phyloP scores from a whole-genome alignment of 2,113 vertebrate species.

The Callithrix jacchus region DNA sequence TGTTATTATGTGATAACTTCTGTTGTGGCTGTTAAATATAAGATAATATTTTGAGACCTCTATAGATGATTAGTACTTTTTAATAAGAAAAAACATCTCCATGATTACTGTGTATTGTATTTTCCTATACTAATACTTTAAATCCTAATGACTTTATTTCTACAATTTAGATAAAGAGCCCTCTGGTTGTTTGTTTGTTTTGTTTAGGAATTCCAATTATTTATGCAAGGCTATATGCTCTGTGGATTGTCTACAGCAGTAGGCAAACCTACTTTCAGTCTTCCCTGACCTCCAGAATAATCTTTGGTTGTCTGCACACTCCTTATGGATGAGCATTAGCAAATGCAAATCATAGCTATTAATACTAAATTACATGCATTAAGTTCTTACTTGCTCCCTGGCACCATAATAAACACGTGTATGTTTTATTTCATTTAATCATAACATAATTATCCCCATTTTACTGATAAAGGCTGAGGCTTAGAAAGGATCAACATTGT shows the following conservation, averaged over 20 bases:
- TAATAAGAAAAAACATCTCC: not conserved
- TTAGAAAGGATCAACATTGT: not conserved
- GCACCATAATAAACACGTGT: not conserved
- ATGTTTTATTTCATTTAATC: constrained; percentile 30
- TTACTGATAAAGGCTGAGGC: constrained; percentile 8
- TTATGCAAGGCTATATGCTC: not conserved
- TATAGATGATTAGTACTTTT: not conserved
- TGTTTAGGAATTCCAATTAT: not conserved
- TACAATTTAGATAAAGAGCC: not conserved
- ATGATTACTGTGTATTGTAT: not conserved
- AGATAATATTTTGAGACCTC: constrained; percentile 12
- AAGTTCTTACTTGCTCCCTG: not conserved
- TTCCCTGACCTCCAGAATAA: not conserved
- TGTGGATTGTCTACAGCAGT: not conserved
- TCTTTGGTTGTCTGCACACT: not conserved
- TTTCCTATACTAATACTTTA: not conserved
- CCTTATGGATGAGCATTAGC: not conserved
- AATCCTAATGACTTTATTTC: not conserved
- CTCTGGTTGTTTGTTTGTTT: not conserved
- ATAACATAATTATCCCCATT: not conserved
- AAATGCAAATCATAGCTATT: not conserved
- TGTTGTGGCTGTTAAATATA: constrained; percentile 25
- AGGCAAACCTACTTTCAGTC: not conserved
- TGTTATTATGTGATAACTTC: constrained; percentile 37
- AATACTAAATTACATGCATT: constrained; percentile 3